Evolutionary conservation across 2,888 invertebrate species (phyloP).

Genomic region (Hyalella azteca): DNA sequence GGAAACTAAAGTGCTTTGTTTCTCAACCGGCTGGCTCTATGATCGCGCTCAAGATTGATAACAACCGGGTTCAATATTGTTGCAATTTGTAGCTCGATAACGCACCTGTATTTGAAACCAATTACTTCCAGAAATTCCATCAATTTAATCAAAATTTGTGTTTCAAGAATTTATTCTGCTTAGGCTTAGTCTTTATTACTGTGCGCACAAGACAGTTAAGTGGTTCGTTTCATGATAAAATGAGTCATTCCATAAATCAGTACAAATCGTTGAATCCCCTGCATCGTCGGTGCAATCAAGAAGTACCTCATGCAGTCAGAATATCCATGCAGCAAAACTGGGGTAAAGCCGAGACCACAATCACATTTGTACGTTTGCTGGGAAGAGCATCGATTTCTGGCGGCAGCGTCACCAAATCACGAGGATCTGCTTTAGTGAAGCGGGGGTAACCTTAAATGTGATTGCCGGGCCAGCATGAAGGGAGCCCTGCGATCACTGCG

Average conservation of each 20-base stretch:
- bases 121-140: not conserved
- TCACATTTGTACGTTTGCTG: slow-evolving; percentile 7
- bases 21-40: not conserved
- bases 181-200: not conserved
- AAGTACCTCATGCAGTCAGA: not conserved
- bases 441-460: slow-evolving; percentile 13
- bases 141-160: not conserved
- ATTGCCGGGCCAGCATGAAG: slow-evolving; percentile 24
- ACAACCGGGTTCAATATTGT: not conserved
- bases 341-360: not conserved
- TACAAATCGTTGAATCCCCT: not conserved
- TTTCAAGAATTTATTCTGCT: not conserved
- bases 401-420: slow-evolving; percentile 11
- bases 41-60: not conserved
- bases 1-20: slow-evolving; percentile 20
- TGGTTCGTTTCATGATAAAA: not conserved
- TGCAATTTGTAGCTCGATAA: not conserved
- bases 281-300: not conserved
- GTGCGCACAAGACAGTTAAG: not conserved
- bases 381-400: not conserved
- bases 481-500: not conserved
- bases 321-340: not conserved
- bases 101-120: not conserved
- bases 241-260: not conserved
- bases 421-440: slow-evolving; percentile 9